These are phyloP conservation scores for Procavia capensis DNA, from an alignment of 2,113 vertebrate species.

Conservation along the genomic window DNA sequence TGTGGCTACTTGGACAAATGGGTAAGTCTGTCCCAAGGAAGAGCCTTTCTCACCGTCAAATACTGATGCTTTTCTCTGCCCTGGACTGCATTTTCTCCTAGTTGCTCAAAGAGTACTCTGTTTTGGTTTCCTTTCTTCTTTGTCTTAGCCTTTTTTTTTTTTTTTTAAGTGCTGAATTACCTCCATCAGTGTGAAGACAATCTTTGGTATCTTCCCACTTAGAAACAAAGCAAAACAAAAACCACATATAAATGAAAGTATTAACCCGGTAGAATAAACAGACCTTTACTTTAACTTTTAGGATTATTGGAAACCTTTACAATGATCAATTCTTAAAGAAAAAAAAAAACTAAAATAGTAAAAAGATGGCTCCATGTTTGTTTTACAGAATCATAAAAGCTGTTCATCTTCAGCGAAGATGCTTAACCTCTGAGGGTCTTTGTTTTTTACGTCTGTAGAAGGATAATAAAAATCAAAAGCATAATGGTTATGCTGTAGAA, in stretches of 20 bases:
- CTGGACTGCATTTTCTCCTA: neutral
- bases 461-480: neutral
- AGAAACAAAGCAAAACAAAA: neutral
- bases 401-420: neutral
- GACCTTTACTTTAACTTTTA: neutral
- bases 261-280: neutral
- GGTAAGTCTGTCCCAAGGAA: neutral
- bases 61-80: neutral
- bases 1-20: neutral
- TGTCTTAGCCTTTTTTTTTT: neutral
- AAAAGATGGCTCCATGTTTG: neutral
- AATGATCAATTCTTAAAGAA: constrained; percentile 31
- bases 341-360: neutral
- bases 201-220: neutral
- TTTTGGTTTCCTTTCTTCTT: neutral
- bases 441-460: neutral
- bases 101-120: neutral
- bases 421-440: neutral
- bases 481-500: neutral
- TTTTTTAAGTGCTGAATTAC: neutral
- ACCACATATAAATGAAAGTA: neutral
- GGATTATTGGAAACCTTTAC: neutral
- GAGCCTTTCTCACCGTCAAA: neutral
- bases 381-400: neutral
- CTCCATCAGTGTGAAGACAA: neutral